Percentiles rank a stretch among this genome's conserved stretches.
Evolutionary conservation across 1,140 invertebrate species (phyloP).

Genomic region (Penaeus japonicus): DNA sequence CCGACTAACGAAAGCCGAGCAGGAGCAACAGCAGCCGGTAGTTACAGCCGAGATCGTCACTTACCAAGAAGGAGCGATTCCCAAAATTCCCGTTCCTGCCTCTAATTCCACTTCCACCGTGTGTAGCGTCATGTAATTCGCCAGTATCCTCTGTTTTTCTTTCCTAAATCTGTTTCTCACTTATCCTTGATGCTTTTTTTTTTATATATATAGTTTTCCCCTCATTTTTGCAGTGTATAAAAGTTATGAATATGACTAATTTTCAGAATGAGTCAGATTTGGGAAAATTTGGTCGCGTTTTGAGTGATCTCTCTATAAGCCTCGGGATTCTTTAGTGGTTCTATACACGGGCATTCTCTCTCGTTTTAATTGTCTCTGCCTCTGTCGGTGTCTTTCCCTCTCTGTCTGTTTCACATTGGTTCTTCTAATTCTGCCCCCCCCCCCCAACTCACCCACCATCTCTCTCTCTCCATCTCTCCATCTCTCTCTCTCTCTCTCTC

Average conservation of each 20-base stretch:
- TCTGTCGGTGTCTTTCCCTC: too few species aligned
- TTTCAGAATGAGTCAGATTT: neutral
- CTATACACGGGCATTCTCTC: too few species aligned
- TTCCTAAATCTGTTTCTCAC: neutral
- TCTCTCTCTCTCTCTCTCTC: too few species aligned
- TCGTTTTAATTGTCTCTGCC: too few species aligned
- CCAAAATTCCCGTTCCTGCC: constrained; percentile 4
- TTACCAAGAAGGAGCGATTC: constrained; percentile 59
- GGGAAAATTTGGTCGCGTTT: too few species aligned
- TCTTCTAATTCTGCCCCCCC: too few species aligned
- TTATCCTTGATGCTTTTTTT: neutral
- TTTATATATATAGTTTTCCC: neutral
- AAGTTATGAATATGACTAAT: neutral
- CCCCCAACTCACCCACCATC: too few species aligned
- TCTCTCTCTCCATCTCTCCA: too few species aligned
- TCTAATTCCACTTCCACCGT: constrained; percentile 32
- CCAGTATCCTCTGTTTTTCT: neutral
- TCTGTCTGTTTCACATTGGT: too few species aligned
- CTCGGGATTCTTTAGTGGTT: too few species aligned
- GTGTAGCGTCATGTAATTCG: constrained; percentile 51
- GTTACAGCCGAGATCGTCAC: constrained; percentile 73
- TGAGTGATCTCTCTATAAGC: too few species aligned
- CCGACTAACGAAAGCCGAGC: constrained; percentile 72
- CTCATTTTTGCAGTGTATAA: too few species aligned
- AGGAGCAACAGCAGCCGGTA: constrained; percentile 73